Evolutionary conservation across 1,140 invertebrate species (phyloP), one percentile per base, ranked within the genome.

Genomic region (Apis dorsata): DNA sequence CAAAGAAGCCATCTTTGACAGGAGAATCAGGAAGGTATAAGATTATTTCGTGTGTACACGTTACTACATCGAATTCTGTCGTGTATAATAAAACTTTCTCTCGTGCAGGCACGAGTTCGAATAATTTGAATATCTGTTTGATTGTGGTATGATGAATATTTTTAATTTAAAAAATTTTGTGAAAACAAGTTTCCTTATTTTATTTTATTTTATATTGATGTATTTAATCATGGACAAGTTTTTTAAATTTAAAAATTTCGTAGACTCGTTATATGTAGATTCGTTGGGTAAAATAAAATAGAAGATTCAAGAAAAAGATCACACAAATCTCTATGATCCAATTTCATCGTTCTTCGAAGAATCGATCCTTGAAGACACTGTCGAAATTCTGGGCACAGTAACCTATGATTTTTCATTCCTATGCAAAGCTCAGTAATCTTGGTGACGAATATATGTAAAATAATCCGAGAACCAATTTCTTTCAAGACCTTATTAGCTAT

Each of bases 341-440:
- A 77, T 3, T 21, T 63, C 15, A 62, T 69, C 44, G 24, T 60
- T 69, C 57, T 13, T 60, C 65, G 55, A 55, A 74, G 57, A 24
- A 0, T 62, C 74, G 74, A 77, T 59, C 24, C 80, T 82, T 77
- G 53, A 69, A 24, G 53, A 44, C 62, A 70, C 19, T 73, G 24
- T 69, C 24, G 57, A 82, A 68, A 62, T 82, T 77, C 13, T 55
- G 55, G 44, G n/a, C 70, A 34, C 28, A 77, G 65, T 24, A 21
- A 17, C 9, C 44, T 34, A 44, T 60, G 74, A 82, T 82, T 77
- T 77, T 82, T 74, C 57, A 82, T 82, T 82, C 65, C 55, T 59
- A 82, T 77, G 80, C 80, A 77, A 82, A 82, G 74, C 74, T 62
- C 77, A 57, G 77, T 82, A 82, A 81, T 73, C 28, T 55, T 69